Evolutionary conservation across 2,113 vertebrate genomes (phyloP), one percentile per base, ranked within the genome.

Genomic region (Neolamprologus variostigma): DNA sequence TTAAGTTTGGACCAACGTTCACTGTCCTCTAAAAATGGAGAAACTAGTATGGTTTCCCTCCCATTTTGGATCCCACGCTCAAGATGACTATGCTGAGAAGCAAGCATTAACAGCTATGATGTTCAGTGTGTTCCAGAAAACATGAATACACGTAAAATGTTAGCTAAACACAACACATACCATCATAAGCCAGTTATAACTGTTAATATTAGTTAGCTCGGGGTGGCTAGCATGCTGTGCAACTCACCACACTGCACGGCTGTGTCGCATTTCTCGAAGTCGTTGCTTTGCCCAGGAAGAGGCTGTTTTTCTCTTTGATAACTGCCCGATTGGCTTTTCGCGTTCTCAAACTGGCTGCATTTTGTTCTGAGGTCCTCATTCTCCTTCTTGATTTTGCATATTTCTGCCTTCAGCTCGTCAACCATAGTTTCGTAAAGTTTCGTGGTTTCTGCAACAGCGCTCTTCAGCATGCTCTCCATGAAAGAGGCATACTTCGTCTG

Each of bases 351-450:
- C 8, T 82, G 86, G 8, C 59, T 89, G 28, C 93, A 94, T 86
- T 82, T 93, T 3, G 85, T 84, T 80, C 90, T 95, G 1, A 96
- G 91, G 13, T 93, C 92, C 16, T 93, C 93, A 78, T 96, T 96
- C 81, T 97, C 96, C 71, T 92, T 86, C 53, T 88, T 95, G 6
- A 96, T 84, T 40, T 47, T 82, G 4, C 93, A 86, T 23, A 97
- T 89, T 80, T 97, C 96, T 21, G 84, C 93, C 53, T 93, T 95
- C 63, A 97, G 85, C 21, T 96, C 95, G 17, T 94, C 88, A 1
- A 96, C 93, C 89, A 95, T 92, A 86, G 88, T 93, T 88, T 96
- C 93, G 78, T 96, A 96, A 93, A 96, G 95, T 95, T 95, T 94
- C 3, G 92, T 95, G 6, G 96, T 95, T 85, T 97, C 96, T 1